Base-by-base conservation (phyloP, 2,888 invertebrate genomes). In the Thyatira batis region DNA sequence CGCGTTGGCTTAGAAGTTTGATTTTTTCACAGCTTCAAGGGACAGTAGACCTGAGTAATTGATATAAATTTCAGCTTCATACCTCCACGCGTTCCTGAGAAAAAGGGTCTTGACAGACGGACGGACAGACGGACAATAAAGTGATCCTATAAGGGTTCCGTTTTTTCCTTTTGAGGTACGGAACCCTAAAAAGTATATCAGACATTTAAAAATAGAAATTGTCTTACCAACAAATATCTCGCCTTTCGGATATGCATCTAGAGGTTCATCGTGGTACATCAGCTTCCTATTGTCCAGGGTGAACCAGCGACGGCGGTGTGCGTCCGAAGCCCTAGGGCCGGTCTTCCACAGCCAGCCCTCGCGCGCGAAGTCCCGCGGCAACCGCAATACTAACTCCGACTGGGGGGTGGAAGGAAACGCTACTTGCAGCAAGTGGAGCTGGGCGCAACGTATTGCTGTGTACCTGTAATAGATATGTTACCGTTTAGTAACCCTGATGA, bases 271-370 rank as follows among this genome's bases (percentile, higher is more conserved):
- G 73, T 97, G 97, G 76, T 98, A 98, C 97, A 97, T 97, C n/a
- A 98, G 91, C 81, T 97, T 97, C 61, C 98, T 93, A 71, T 96
- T 95, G 70, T 97, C 97, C 45, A 98, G 84, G 0, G 97, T 97
- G 81, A 97, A 97, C 98, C 98, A 98, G 49, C 98, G 89, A 66
- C 96, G 95, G 65, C 96, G 95, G 78, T 96, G 97, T 0, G 96
- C 95, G 76, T 98, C 97, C 3, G 94, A 95, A 2, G 94, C 93
- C 55, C 95, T 90, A 0, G 98, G 98, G 0, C 98, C 98, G 0
- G 97, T 97, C 91, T 98, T 98, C 94, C 95, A 95, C 39, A 98
- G 89, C 94, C 95, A 97, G 3, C 98, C 98, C 88, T 98, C 97
- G 74, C 95, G 94, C 0, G 95, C 93, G 85, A 97, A 98, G 85